These are phyloP conservation scores for Orthosia gracilis DNA, from an alignment of 2,888 invertebrate species.

Conservation along the genomic window DNA sequence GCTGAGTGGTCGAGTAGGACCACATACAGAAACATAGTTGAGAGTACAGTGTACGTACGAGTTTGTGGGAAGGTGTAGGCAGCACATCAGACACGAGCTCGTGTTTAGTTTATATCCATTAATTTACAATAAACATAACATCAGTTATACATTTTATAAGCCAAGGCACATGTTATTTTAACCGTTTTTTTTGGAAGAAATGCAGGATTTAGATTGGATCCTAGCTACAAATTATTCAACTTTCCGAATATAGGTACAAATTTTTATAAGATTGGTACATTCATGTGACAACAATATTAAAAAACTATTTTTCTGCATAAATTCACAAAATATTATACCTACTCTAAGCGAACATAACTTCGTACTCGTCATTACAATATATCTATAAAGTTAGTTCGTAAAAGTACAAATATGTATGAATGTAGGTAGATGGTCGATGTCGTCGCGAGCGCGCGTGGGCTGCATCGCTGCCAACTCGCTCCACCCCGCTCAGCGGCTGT, in stretches of 20 bases:
- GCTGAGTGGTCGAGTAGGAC: slow-evolving; percentile 26
- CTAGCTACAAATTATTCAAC: slow-evolving; percentile 91
- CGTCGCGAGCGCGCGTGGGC: slow-evolving; percentile 46
- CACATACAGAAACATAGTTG: slow-evolving; percentile 24
- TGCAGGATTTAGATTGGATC: slow-evolving; percentile 90
- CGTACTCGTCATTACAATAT: slow-evolving; percentile 87
- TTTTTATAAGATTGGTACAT: slow-evolving; percentile 91
- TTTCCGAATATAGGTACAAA: slow-evolving; percentile 91
- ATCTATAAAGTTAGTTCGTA: slow-evolving; percentile 88
- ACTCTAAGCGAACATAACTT: slow-evolving; percentile 90
- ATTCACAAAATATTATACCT: slow-evolving; percentile 90
- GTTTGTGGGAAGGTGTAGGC: slow-evolving; percentile 70
- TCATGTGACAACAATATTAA: slow-evolving; percentile 91
- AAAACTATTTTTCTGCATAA: slow-evolving; percentile 91
- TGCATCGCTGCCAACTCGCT: slow-evolving; percentile 36
- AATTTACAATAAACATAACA: slow-evolving; percentile 83
- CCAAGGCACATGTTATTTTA: slow-evolving; percentile 89
- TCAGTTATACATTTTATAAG: slow-evolving; percentile 86
- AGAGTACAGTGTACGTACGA: slow-evolving; percentile 56
- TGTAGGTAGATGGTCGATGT: slow-evolving; percentile 67
- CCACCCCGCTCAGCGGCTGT: slow-evolving; percentile 13
- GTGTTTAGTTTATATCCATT: slow-evolving; percentile 74
- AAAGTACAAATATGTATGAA: slow-evolving; percentile 87
- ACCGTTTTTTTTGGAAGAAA: slow-evolving; percentile 87
- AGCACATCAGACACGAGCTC: slow-evolving; percentile 81